Percentiles rank a stretch among this genome's conserved stretches.
Conservation (phyloP, 2,113 vertebrate genomes). For the Osmerus eperlanus region DNA sequence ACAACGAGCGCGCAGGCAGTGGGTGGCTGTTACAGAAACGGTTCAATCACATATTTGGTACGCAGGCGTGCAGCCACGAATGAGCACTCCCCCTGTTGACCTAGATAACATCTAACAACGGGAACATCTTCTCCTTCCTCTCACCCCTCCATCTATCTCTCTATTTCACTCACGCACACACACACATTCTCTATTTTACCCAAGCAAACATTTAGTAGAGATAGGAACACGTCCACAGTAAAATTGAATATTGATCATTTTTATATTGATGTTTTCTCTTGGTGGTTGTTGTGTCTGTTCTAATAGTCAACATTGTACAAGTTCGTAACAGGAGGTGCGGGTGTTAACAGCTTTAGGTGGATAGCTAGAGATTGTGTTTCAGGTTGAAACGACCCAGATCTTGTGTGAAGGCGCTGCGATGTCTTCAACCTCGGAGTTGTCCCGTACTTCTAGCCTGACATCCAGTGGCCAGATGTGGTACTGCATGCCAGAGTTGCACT, state of each 20-base stretch:
- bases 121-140: background rate
- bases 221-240: background rate
- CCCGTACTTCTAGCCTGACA: conserved; percentile 41
- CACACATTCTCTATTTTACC: no score
- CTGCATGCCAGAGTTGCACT: background rate
- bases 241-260: background rate
- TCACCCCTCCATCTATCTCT: background rate
- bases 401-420: background rate
- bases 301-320: no score
- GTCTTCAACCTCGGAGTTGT: background rate
- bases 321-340: background rate
- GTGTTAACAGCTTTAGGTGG: background rate
- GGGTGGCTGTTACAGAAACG: conserved; percentile 1
- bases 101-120: conserved; percentile 32
- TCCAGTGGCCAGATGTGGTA: conserved; percentile 33
- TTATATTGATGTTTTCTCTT: background rate
- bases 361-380: background rate
- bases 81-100: conserved; percentile 29
- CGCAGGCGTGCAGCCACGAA: conserved; percentile 7
- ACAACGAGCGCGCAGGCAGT: background rate
- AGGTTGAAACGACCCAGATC: background rate
- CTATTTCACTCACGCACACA: background rate
- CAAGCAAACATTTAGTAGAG: background rate
- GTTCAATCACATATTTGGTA: conserved; percentile 21
- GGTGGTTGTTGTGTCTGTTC: no score